Base-by-base conservation (phyloP, 1,140 invertebrate genomes). In the Solen grandis region DNA sequence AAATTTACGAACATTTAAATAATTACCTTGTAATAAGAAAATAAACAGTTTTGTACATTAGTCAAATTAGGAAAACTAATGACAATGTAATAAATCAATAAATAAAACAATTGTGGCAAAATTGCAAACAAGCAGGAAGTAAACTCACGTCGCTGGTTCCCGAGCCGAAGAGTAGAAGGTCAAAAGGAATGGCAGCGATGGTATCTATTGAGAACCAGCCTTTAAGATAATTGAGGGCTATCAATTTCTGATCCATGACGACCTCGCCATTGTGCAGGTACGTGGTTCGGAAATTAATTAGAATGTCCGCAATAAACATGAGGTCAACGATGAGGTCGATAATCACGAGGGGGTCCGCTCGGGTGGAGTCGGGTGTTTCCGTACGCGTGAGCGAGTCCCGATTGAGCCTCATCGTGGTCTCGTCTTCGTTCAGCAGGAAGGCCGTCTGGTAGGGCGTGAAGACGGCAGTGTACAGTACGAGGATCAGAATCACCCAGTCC, bases 381-480 rank as follows among this genome's bases (percentile, higher is more conserved):
- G 54, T 59, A 52, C 87, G 73, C 41, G 85, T 85, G 63, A 86
- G 27, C 55, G 84, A 65, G 87, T 81, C 55, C 84, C 89, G 8
- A 78, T 92, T 91, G 2, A 92, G 84, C 46, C 89, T 87, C 89
- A 90, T 90, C 33, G 83, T 78, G 14, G 85, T 89, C 68, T 90
- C 89, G 52, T 90, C 90, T 85, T 99, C 97, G 90, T 97, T 97
- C 76, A 99, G 95, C 86, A 99, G 94, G 93, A 99, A 99, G 83
- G 98, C 98, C 68, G 98, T 98, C 29, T 98, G 97, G 93, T 99
- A 99, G 3, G 99, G 99, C 82, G 98, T 99, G 93, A 99, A 98
- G 92, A 99, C 99, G 79, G 98, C 98, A 72, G 99, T 99, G 93
- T 99, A 99, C 93, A 99, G 96, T 82, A 99, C 98, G 70, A 99